Percentiles rank a stretch among this genome's conserved stretches.
Evolutionary conservation across 2,113 vertebrate species (phyloP).

Genomic region (Dendropsophus ebraccatus): DNA sequence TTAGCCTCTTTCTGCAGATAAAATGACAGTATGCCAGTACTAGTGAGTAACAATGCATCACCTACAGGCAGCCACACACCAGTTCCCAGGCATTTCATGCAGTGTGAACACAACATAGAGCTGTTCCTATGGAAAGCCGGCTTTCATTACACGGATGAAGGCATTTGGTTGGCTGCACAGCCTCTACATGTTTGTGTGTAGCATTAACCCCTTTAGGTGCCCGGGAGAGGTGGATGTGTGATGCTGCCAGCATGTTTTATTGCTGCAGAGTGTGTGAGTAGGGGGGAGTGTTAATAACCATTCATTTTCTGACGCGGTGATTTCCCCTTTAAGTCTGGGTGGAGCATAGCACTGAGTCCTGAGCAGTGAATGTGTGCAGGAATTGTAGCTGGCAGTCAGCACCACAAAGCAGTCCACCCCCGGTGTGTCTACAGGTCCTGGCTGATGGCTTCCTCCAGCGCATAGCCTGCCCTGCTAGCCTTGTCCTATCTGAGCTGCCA

Average conservation of each 20-base stretch:
- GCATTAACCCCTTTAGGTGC: slow-evolving; percentile 4
- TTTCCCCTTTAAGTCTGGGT: slow-evolving; percentile 47
- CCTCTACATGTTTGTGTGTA: neutral
- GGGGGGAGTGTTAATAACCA: neutral
- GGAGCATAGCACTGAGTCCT: neutral
- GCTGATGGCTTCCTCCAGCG: neutral
- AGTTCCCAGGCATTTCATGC: slow-evolving; percentile 6
- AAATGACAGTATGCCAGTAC: neutral
- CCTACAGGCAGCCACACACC: neutral
- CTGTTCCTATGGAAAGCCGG: neutral
- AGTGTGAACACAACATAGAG: neutral
- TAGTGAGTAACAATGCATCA: neutral
- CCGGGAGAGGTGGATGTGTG: neutral
- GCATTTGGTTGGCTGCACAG: slow-evolving; percentile 17
- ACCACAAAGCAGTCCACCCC: neutral
- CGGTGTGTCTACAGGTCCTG: too few relatives aligned
- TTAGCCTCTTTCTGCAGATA: neutral
- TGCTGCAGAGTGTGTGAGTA: slow-evolving; percentile 42
- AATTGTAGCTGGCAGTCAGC: neutral
- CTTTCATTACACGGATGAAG: slow-evolving; percentile 19
- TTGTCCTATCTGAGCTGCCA: neutral
- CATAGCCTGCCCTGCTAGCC: too few relatives aligned
- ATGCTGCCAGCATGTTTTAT: neutral
- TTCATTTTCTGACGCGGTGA: slow-evolving; percentile 10
- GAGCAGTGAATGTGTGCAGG: neutral